Evolutionary conservation across 2,888 invertebrate species (phyloP), one percentile per base, ranked within the genome.

Genomic region (Phyllotreta cruciferae): DNA sequence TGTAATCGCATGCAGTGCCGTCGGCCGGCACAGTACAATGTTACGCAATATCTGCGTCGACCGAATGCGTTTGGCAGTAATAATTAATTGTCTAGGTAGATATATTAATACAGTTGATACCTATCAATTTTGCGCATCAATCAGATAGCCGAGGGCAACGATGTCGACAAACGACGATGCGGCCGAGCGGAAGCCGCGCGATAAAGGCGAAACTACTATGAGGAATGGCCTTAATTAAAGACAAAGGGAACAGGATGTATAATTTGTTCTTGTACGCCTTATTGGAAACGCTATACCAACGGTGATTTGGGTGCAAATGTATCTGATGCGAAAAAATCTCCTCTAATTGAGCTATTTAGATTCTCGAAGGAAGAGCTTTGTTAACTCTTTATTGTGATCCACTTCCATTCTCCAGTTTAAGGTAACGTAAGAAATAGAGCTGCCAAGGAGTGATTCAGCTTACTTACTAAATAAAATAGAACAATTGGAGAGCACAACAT

Each of bases 101-200:
- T 65, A 64, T 68, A 68, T 68, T 72, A 69, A 73, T 74, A 69
- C 66, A 57, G 56, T 10, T 56, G 71, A 71, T 71, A 64, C 61
- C 66, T 71, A 74, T 74, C 73, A 73, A 67, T 72, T 65, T 60
- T 55, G 49, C 34, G 66, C 72, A 72, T 74, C 72, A 72, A 74
- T 73, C 72, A 72, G 70, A 52, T 65, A 62, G 55, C 64, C 66
- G 64, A 66, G 64, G 67, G 63, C 49, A 55, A 50, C 11, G 52
- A 52, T 44, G 36, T 14, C n/a, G 52, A 45, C 44, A 60, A 52
- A 60, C 52, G 60, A 60, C 53, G 52, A 52, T 8, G 35, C 44
- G 52, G 35, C 44, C 42, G 42, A 44, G 24, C 60, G 44, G 52
- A 60, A 53, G 38, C 60, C 35, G 24, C 1, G 24, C 42, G 60